These are phyloP conservation scores for Bellardia bayeri DNA, from an alignment of 2,888 invertebrate genomes.

Conservation along the genomic window DNA sequence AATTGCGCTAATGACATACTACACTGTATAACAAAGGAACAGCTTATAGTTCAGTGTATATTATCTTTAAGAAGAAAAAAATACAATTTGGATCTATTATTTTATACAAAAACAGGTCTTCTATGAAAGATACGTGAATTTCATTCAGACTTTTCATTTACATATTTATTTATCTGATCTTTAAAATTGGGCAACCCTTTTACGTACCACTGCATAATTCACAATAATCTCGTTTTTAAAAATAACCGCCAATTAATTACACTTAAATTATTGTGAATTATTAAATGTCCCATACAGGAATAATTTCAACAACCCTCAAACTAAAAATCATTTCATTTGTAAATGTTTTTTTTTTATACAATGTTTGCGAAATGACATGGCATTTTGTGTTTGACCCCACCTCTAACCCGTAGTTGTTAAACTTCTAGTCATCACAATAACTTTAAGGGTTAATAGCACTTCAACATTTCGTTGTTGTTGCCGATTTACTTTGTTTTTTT, in stretches of 20 bases:
- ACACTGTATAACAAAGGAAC: no score
- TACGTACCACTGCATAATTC: constrained; percentile 34
- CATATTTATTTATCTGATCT: neutral
- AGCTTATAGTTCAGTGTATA: no score
- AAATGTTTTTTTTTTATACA: neutral
- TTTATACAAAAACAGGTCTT: no score
- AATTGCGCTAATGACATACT: no score
- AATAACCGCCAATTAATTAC: constrained; percentile 60
- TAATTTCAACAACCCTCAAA: constrained; percentile 68
- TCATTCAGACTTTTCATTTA: no score
- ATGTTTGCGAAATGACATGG: constrained; percentile 68
- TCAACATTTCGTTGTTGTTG: constrained; percentile 59
- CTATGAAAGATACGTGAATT: no score
- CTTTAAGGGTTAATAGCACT: constrained; percentile 80
- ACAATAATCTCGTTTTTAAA: constrained; percentile 64
- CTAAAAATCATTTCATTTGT: constrained; percentile 15
- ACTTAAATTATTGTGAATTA: constrained; percentile 57
- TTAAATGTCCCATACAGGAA: constrained; percentile 79
- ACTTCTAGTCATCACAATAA: constrained; percentile 75
- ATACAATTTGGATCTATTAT: no score
- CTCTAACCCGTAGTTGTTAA: constrained; percentile 78
- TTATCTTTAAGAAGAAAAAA: no score
- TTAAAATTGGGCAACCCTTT: constrained; percentile 64
- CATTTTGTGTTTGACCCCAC: constrained; percentile 77
- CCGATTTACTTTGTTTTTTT: constrained; percentile 12